Evolutionary conservation across 2,888 invertebrate species (phyloP).

Genomic region (Sarcophaga rosellei): DNA sequence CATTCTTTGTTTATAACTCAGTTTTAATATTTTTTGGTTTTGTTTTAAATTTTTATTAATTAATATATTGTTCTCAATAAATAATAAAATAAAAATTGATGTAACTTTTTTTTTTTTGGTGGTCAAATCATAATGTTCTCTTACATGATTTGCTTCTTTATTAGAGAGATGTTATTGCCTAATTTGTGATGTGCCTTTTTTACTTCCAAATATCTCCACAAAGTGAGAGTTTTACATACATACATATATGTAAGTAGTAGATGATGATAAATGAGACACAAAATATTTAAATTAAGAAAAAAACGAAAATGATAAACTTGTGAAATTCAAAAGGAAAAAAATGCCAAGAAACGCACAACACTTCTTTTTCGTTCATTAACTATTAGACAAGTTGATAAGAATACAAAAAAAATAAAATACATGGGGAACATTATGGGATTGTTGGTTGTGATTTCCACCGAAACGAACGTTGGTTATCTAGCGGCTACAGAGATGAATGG

Average conservation of each 20-base stretch:
- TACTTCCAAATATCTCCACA: neutral
- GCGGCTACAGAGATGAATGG: conserved; percentile 59
- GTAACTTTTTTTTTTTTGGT: conserved; percentile 56
- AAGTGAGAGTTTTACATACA: conserved; percentile 19
- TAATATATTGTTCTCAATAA: conserved; percentile 50
- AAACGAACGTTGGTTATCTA: conserved; percentile 59
- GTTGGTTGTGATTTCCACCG: conserved; percentile 52
- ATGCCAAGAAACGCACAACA: conserved; percentile 65
- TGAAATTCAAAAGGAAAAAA: conserved; percentile 66
- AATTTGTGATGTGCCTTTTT: conserved; percentile 47
- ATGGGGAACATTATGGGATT: conserved; percentile 41
- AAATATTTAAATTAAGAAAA: conserved; percentile 64
- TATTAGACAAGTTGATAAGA: conserved; percentile 19
- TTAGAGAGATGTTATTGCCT: conserved; percentile 10
- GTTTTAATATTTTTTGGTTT: conserved; percentile 52
- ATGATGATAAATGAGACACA: conserved; percentile 62
- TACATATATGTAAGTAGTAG: conserved; percentile 6
- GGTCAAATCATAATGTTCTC: conserved; percentile 51
- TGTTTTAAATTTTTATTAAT: conserved; percentile 52
- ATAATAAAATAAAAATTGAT: conserved; percentile 69
- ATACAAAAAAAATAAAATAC: conserved; percentile 23
- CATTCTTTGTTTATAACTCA: conserved; percentile 64
- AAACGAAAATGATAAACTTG: conserved; percentile 13
- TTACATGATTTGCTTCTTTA: neutral
- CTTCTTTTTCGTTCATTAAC: conserved; percentile 44